Evolutionary conservation across 2,888 invertebrate species (phyloP), one percentile per base, ranked within the genome.

Genomic region (Eupsilia transversa): DNA sequence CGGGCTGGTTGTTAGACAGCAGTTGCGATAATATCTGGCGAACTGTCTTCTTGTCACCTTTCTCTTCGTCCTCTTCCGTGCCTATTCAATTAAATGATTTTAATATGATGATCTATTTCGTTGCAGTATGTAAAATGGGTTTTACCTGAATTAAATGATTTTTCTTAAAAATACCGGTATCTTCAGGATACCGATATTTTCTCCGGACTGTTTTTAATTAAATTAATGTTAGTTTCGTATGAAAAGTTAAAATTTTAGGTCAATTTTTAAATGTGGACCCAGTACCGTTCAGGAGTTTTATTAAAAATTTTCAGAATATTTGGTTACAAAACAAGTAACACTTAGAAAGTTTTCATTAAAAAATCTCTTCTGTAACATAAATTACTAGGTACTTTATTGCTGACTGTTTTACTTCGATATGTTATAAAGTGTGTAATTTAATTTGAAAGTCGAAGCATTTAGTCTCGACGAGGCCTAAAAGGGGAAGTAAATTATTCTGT

Each of bases 21-120:
- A 96, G 86, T 74, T 96, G 96, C 0, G 96, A 95, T 10, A 96
- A 85, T 61, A 96, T 96, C 77, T 96, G 96, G 59, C 95, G 92
- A 1, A 96, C 95, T 1, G 96, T 96, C 79, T 96, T 96, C 89
- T 96, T 96, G 79, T 96, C 96, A 0, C 95, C 95, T 73, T 92
- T 94, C 56, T 96, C 96, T 79, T 96, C 96, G 35, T 96, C 96
- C 68, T 96, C 96, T 54, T 96, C 96, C 0, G 89, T 89, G 35
- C 90, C 92, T 92, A 27, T 14, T n/a, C 69, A 63, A 52, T 30
- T 43, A 6, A 63, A 54, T 0, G 1, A 30, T 9, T n/a, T n/a
- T 30, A 52, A 35, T 7, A 23, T 52, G 30, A 59, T 41, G 10
- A 23, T 20, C 46, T 46, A 17, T 7, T 46, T 10, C 61, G 9